These are phyloP conservation scores for Chiroxiphia lanceolata DNA, from an alignment of 2,797 vertebrate genomes.

Conservation along the genomic window DNA sequence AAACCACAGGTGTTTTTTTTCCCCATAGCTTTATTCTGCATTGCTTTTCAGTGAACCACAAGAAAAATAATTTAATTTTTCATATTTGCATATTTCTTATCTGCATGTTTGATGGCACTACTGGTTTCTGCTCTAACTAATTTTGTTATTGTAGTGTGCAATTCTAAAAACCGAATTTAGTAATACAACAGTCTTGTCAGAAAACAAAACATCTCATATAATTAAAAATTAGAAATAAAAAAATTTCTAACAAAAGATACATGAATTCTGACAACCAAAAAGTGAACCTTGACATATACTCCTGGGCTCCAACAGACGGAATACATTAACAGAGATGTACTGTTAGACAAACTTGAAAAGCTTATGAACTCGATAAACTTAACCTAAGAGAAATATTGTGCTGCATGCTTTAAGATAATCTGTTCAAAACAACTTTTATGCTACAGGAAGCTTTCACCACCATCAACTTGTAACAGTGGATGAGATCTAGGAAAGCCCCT, in stretches of 20 bases:
- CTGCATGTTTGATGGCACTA: not conserved
- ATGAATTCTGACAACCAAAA: not conserved
- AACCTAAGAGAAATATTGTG: not conserved
- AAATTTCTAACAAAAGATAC: not conserved
- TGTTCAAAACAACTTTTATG: not conserved
- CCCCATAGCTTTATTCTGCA: not conserved
- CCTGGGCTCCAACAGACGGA: not conserved
- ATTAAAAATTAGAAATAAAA: not conserved
- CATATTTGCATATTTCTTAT: not conserved
- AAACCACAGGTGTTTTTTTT: not conserved
- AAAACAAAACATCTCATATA: not conserved
- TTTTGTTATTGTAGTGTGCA: not conserved
- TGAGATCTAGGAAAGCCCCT: not conserved
- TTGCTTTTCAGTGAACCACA: not conserved
- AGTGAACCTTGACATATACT: not conserved
- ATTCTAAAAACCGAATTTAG: not conserved
- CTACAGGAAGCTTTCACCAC: not conserved
- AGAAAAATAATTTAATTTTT: not conserved
- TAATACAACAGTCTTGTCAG: not conserved
- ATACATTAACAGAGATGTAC: not conserved
- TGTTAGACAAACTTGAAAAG: not conserved
- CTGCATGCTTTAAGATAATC: not conserved
- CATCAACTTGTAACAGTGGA: not conserved
- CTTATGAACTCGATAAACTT: not conserved
- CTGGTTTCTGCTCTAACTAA: not conserved